These are phyloP conservation scores for Myathropa florea DNA, from an alignment of 2,888 invertebrate species.

Conservation along the genomic window DNA sequence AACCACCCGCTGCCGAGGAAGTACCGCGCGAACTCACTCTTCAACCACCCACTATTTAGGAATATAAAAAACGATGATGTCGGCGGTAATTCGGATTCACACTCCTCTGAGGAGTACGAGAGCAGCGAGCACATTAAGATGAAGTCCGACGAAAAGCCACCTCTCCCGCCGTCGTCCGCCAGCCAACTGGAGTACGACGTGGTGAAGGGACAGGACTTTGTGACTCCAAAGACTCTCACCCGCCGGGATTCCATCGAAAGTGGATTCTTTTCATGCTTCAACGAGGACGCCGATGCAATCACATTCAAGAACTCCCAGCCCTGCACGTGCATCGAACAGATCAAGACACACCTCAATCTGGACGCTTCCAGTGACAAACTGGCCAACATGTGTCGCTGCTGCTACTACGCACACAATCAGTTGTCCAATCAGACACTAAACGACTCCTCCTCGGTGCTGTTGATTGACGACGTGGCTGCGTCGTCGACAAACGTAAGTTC, in stretches of 20 bases:
- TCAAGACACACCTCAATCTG: constrained; percentile 77
- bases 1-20: constrained; percentile 75
- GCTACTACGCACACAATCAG: constrained; percentile 75
- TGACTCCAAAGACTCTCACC: constrained; percentile 81
- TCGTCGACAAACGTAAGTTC: constrained; percentile 82
- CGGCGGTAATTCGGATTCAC: constrained; percentile 75
- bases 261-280: constrained; percentile 93
- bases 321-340: constrained; percentile 77
- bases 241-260: constrained; percentile 93
- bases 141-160: constrained; percentile 63
- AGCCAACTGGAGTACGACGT: constrained; percentile 74
- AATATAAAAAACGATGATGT: constrained; percentile 72
- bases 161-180: constrained; percentile 72
- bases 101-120: constrained; percentile 74
- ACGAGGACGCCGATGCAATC: constrained; percentile 88
- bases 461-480: constrained; percentile 83
- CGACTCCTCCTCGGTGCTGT: constrained; percentile 82
- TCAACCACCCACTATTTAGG: constrained; percentile 83
- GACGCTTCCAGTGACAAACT: constrained; percentile 78
- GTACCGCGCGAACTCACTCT: constrained; percentile 83
- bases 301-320: constrained; percentile 73
- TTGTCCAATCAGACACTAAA: constrained; percentile 74
- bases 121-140: constrained; percentile 63
- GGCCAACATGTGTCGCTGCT: constrained; percentile 79
- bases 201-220: constrained; percentile 73